Evolutionary conservation across 2,797 vertebrate genomes (phyloP).

Genomic region (Leptodactylus fallax): DNA sequence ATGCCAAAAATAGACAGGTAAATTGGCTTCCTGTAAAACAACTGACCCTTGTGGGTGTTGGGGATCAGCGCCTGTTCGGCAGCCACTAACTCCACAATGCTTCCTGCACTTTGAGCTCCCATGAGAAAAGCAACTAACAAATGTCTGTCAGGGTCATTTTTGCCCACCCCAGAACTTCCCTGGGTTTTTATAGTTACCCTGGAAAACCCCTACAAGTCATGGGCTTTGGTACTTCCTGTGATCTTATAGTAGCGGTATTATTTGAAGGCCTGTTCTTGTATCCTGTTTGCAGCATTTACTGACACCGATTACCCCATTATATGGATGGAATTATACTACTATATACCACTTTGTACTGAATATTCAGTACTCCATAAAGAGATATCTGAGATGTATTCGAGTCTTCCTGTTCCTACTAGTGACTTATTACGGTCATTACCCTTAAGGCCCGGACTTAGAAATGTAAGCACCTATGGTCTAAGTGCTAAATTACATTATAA

Average conservation of each 20-base stretch:
- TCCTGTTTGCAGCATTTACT: neutral
- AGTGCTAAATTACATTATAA: neutral
- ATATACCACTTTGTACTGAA: neutral
- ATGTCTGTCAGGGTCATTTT: no score
- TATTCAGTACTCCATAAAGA: neutral
- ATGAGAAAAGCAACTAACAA: no score
- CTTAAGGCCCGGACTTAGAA: neutral
- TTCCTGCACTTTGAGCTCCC: no score
- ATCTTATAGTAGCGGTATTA: neutral
- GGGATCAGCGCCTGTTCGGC: no score
- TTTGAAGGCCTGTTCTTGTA: neutral
- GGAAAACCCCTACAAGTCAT: no score
- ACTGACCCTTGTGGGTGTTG: no score
- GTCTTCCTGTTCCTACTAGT: neutral
- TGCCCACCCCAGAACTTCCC: no score
- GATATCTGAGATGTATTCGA: neutral
- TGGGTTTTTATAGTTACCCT: no score
- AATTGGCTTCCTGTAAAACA: no score
- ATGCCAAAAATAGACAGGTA: no score
- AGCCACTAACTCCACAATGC: no score
- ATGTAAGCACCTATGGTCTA: neutral
- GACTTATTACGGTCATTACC: neutral
- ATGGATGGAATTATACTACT: neutral
- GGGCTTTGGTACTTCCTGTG: neutral
- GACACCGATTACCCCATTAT: neutral